Evolutionary conservation across 2,797 vertebrate genomes (phyloP).

Genomic region (Acipenser transmontanus): DNA sequence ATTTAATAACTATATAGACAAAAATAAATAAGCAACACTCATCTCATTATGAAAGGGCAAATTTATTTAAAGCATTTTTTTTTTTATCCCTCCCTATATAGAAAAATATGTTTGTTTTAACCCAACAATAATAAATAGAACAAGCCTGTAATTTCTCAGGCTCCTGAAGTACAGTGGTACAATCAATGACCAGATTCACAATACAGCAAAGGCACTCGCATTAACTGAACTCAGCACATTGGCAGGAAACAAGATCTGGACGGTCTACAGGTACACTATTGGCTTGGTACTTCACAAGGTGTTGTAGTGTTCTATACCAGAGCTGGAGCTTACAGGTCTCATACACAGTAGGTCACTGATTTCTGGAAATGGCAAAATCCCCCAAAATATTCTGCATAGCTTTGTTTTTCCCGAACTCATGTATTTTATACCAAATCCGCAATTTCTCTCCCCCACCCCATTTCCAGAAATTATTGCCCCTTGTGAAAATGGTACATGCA

Average conservation of each 20-base stretch:
- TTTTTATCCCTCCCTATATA: conserved; percentile 46
- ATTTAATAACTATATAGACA: too few species aligned
- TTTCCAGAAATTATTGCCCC: too few species aligned
- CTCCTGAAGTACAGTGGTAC: conserved; percentile 55
- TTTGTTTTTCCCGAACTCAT: too few species aligned
- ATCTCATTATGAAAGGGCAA: conserved; percentile 52
- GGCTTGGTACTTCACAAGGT: background rate
- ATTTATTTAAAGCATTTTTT: conserved; percentile 72
- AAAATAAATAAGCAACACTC: conserved; percentile 21
- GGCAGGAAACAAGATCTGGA: conserved; percentile 30
- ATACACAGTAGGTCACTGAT: background rate
- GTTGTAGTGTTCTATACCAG: conserved; percentile 16
- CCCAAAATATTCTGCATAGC: too few species aligned
- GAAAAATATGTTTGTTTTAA: conserved; percentile 77
- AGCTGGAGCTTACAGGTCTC: conserved; percentile 6
- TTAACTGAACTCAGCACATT: conserved; percentile 57
- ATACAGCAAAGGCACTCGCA: conserved; percentile 75
- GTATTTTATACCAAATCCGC: too few species aligned
- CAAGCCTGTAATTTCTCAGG: conserved; percentile 51
- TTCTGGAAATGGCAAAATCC: too few species aligned
- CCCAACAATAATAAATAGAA: conserved; percentile 71
- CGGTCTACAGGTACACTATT: conserved; percentile 7
- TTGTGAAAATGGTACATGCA: too few species aligned
- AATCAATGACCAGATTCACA: conserved; percentile 69
- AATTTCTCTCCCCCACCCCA: too few species aligned